Evolutionary conservation across 2,113 vertebrate species (phyloP).

Genomic region (Madoqua kirkii): DNA sequence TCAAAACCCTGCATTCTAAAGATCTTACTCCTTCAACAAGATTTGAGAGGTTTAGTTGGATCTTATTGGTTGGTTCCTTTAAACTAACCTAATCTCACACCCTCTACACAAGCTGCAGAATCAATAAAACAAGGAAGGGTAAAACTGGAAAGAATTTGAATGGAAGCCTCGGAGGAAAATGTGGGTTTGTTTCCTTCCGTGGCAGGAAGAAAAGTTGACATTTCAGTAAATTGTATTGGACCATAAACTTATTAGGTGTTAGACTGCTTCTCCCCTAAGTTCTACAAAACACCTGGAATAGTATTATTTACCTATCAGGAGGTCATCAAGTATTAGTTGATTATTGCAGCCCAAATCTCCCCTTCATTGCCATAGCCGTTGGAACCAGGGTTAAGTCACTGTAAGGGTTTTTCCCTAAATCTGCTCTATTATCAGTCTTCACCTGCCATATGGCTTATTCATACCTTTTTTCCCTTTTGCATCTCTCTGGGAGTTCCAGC

Average conservation of each 20-base stretch:
- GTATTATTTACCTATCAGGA: not conserved
- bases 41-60: not conserved
- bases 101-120: slow-evolving; percentile 19
- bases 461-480: not conserved
- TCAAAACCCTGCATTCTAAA: not conserved
- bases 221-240: slow-evolving; percentile 38
- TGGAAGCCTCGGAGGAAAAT: slow-evolving; percentile 23
- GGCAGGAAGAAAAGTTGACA: slow-evolving; percentile 35
- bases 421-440: not conserved
- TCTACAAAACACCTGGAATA: not conserved
- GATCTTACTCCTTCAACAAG: not conserved
- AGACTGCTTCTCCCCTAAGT: not conserved
- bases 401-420: not conserved
- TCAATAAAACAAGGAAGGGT: slow-evolving; percentile 1
- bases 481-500: not conserved
- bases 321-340: not conserved
- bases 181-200: not conserved
- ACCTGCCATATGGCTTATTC: not conserved
- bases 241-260: not conserved
- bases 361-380: not conserved
- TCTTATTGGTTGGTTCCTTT: not conserved
- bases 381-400: not conserved
- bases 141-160: slow-evolving; percentile 37
- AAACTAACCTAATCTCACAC: not conserved
- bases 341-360: not conserved